phyloP scores from a whole-genome alignment of 2,113 vertebrate genomes.

The Notarius lentiginosus region DNA sequence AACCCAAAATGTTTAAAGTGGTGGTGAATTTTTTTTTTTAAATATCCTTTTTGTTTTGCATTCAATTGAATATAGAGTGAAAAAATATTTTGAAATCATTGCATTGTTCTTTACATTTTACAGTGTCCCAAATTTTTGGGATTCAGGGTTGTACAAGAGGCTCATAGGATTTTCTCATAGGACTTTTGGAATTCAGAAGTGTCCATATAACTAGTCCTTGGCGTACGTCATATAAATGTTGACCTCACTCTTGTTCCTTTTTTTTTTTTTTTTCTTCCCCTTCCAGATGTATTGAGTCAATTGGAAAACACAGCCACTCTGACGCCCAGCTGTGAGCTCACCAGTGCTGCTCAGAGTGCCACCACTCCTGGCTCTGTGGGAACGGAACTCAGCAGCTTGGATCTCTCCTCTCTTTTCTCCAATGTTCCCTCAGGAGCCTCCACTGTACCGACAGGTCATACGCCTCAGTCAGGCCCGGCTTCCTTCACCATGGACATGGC shows the following conservation, averaged over 20 bases:
- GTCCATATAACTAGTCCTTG: background rate
- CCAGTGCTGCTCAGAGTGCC: constrained; percentile 77
- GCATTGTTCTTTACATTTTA: too few relatives aligned
- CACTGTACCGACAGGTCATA: constrained; percentile 45
- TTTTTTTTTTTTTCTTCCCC: background rate
- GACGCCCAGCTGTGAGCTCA: constrained; percentile 87
- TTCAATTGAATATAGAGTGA: too few relatives aligned
- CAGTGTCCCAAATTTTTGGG: too few relatives aligned
- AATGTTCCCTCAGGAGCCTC: constrained; percentile 70
- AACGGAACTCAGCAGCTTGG: constrained; percentile 80
- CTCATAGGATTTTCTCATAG: background rate
- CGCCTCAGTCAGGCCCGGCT: constrained; percentile 62
- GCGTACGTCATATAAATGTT: background rate
- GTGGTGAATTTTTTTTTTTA: too few relatives aligned
- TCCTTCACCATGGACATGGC: constrained; percentile 81
- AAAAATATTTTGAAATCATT: too few relatives aligned
- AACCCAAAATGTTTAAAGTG: too few relatives aligned
- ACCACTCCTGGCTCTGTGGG: constrained; percentile 72
- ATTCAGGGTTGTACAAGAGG: too few relatives aligned
- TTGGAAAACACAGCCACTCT: constrained; percentile 83
- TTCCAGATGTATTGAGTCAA: constrained; percentile 83
- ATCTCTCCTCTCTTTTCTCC: constrained; percentile 90
- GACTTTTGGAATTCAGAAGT: background rate
- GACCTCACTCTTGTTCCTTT: background rate
- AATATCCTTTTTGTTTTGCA: too few relatives aligned